phyloP scores from a whole-genome alignment of 1,140 invertebrate genomes.

The Drosophila melanica region DNA sequence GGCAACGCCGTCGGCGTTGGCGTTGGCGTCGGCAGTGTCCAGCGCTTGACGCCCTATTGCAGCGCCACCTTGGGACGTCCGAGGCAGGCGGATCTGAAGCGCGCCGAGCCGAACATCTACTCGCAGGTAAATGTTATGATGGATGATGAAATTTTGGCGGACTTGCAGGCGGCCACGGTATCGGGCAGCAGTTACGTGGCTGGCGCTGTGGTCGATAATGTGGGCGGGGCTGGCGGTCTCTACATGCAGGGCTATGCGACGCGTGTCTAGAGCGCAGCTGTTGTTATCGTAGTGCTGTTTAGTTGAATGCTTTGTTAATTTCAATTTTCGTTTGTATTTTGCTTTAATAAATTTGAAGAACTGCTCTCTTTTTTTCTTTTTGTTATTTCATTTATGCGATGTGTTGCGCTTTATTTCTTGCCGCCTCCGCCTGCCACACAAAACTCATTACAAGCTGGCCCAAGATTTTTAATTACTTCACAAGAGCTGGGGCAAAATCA shows the following conservation, averaged over 20 bases:
- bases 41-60: slow-evolving; percentile 84
- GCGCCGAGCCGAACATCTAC: slow-evolving; percentile 86
- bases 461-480: slow-evolving; percentile 53
- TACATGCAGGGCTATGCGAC: slow-evolving; percentile 67
- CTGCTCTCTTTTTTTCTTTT: not conserved
- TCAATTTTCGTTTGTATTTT: slow-evolving; percentile 32
- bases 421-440: slow-evolving; percentile 7
- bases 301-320: slow-evolving; percentile 38
- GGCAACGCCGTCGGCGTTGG: slow-evolving; percentile 59
- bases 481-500: slow-evolving; percentile 29
- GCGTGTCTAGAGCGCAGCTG: slow-evolving; percentile 38
- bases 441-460: slow-evolving; percentile 15
- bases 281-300: slow-evolving; percentile 13
- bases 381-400: slow-evolving; percentile 27
- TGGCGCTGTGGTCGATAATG: slow-evolving; percentile 74
- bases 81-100: slow-evolving; percentile 84
- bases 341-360: slow-evolving; percentile 29
- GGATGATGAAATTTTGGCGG: slow-evolving; percentile 75
- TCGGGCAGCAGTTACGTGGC: slow-evolving; percentile 70
- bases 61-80: slow-evolving; percentile 85
- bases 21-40: slow-evolving; percentile 48
- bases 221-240: slow-evolving; percentile 54
- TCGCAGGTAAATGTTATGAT: slow-evolving; percentile 86
- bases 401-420: slow-evolving; percentile 40
- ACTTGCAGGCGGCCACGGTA: slow-evolving; percentile 66